Percentiles rank a stretch among this genome's conserved stretches.
phyloP scores from a whole-genome alignment of 2,113 vertebrate species.

The Ceyx melanurus region DNA sequence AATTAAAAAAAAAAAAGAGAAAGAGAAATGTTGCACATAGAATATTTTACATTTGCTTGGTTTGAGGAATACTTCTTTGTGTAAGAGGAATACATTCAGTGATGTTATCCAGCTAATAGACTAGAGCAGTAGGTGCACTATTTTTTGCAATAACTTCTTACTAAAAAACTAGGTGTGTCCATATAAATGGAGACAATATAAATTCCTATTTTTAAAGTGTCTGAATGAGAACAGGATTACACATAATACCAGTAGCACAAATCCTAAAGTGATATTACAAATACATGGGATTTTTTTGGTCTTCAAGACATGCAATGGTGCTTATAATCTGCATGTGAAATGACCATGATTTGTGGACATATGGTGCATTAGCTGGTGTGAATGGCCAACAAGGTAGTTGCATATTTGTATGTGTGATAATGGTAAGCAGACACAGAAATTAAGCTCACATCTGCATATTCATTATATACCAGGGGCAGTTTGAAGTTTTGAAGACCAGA shows the following conservation, averaged over 20 bases:
- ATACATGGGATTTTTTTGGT: not conserved
- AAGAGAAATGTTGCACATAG: rapidly evolving
- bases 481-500: not conserved
- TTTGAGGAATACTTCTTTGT: not conserved
- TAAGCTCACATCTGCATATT: not conserved
- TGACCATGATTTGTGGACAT: not conserved
- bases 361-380: not conserved
- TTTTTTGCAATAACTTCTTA: not conserved
- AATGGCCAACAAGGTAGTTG: not conserved
- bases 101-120: not conserved
- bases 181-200: not conserved
- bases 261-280: not conserved
- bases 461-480: not conserved
- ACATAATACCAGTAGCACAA: not conserved
- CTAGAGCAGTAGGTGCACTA: not conserved
- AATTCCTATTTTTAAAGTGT: not conserved
- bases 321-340: not conserved
- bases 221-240: not conserved
- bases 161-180: not conserved
- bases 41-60: not conserved
- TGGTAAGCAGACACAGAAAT: not conserved
- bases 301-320: not conserved
- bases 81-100: not conserved
- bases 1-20: not conserved
- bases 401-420: not conserved